These are phyloP conservation scores for Galerucella pusilla DNA, from an alignment of 2,888 invertebrate species.

Conservation along the genomic window DNA sequence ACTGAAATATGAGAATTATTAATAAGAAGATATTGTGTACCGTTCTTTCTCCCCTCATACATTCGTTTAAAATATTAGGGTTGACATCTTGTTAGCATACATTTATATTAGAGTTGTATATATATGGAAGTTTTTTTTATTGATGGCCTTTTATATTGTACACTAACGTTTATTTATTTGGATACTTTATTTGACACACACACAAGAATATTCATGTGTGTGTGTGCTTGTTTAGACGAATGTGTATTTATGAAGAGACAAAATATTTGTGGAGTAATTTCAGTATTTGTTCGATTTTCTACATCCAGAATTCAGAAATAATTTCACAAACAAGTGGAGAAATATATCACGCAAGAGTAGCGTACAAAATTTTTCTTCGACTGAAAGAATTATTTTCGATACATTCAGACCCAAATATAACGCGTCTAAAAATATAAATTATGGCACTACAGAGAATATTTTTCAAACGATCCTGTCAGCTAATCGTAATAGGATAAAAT, in stretches of 20 bases:
- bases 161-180: slow-evolving; percentile 23
- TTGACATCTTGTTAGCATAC: slow-evolving; percentile 58
- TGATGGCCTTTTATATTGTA: slow-evolving; percentile 55
- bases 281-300: too few species aligned
- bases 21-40: slow-evolving; percentile 48
- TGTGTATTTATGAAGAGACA: not conserved
- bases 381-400: too few species aligned
- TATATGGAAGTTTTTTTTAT: slow-evolving; percentile 55
- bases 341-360: too few species aligned
- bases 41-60: slow-evolving; percentile 51
- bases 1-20: slow-evolving; percentile 38
- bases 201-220: not conserved
- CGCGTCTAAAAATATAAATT: too few species aligned
- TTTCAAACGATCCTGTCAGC: too few species aligned
- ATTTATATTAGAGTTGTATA: slow-evolving; percentile 56
- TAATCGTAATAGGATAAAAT: too few species aligned
- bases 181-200: slow-evolving; percentile 12
- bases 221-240: not conserved
- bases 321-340: too few species aligned
- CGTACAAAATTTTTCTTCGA: too few species aligned
- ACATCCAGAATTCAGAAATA: too few species aligned
- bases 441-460: too few species aligned
- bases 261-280: too few species aligned
- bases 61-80: slow-evolving; percentile 54
- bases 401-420: too few species aligned